Evolutionary conservation across 2,113 vertebrate genomes (phyloP).

Genomic region (Crotophaga sulcirostris): DNA sequence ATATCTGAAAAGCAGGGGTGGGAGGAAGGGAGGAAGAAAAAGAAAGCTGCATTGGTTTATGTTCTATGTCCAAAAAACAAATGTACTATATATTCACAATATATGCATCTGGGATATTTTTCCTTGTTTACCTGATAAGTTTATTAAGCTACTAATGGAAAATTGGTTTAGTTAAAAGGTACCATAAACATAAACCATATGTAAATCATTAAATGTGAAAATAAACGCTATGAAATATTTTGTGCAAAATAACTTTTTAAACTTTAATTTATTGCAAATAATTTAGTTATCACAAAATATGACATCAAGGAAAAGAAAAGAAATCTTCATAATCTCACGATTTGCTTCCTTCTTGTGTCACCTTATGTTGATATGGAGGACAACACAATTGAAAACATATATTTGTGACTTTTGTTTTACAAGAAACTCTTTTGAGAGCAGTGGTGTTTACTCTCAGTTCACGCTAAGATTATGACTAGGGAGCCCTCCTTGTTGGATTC

Average conservation of each 20-base stretch:
- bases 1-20: not conserved
- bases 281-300: not conserved
- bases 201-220: not conserved
- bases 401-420: not conserved
- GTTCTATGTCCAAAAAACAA: not conserved
- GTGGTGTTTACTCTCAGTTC: not conserved
- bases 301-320: not conserved
- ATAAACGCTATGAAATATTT: not conserved
- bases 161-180: not conserved
- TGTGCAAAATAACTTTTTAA: not conserved
- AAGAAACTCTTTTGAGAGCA: not conserved
- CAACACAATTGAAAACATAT: not conserved
- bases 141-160: not conserved
- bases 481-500: not conserved
- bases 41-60: not conserved
- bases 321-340: not conserved
- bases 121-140: not conserved
- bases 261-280: not conserved
- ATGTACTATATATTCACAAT: not conserved
- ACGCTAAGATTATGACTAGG: no score
- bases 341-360: not conserved
- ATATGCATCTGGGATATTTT: not conserved
- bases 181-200: not conserved
- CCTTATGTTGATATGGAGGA: not conserved
- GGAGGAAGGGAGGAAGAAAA: no score